Percentiles rank a stretch among this genome's conserved stretches.
phyloP scores from a whole-genome alignment of 64 coral and sea anemone species.

The Actinia equina region DNA sequence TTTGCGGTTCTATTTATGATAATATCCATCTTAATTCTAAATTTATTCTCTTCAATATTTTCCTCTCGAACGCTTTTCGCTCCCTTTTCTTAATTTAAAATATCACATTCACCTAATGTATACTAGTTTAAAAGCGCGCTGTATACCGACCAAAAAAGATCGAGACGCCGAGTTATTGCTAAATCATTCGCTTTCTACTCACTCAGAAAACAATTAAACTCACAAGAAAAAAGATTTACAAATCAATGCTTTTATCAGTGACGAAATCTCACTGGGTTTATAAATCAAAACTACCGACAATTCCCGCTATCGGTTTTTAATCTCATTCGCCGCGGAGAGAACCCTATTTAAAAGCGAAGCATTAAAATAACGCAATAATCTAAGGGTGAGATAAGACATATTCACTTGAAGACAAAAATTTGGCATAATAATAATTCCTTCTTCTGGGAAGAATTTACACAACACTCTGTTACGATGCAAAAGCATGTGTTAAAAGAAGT shows the following conservation, averaged over 20 bases:
- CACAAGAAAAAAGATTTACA: background rate
- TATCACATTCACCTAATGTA: background rate
- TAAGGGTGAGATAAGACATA: background rate
- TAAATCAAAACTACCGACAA: background rate
- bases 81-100: background rate
- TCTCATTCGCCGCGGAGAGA: background rate
- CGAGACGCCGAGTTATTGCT: background rate
- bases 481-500: background rate
- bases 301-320: background rate
- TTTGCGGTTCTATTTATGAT: too few relatives aligned
- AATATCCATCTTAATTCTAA: too few relatives aligned
- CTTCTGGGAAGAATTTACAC: background rate
- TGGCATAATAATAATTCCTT: background rate
- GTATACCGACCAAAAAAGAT: background rate
- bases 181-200: background rate
- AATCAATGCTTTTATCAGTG: background rate
- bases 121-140: background rate
- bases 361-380: background rate
- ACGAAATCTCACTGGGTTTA: background rate
- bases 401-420: background rate
- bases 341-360: background rate
- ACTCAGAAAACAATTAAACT: background rate
- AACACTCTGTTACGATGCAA: background rate
- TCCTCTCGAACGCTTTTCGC: too few relatives aligned
- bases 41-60: too few relatives aligned